A percentile compares a stretch with the other conserved stretches of the same genome.
phyloP scores from a whole-genome alignment of 2,888 invertebrate genomes.

The Parnassius smintheus region DNA sequence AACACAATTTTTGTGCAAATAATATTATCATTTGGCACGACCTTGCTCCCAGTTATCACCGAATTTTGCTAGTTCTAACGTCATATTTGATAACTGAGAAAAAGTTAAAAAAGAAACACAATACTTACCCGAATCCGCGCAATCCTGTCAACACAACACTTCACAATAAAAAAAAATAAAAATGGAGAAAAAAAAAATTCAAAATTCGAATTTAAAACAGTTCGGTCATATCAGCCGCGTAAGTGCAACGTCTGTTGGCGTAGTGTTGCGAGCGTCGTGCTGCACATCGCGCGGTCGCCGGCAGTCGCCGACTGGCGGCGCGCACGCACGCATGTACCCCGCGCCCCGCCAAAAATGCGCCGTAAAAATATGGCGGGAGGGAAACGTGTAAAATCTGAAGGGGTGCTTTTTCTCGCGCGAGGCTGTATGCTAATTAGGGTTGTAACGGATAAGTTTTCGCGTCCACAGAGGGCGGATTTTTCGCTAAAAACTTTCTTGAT shows the following conservation, averaged over 20 bases:
- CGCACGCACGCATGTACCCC: constrained; percentile 63
- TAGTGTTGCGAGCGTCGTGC: constrained; percentile 39
- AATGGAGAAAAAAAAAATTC: constrained; percentile 34
- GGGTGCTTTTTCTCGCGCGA: constrained; percentile 69
- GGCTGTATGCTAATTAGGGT: constrained; percentile 51
- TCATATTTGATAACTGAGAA: constrained; percentile 58
- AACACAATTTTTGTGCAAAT: constrained; percentile 78
- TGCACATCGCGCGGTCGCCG: constrained; percentile 71
- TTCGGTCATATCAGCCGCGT: constrained; percentile 42
- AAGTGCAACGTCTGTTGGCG: constrained; percentile 46
- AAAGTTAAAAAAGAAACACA: constrained; percentile 44
- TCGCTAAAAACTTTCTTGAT: constrained; percentile 6
- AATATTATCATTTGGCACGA: constrained; percentile 75
- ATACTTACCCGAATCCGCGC: constrained; percentile 32
- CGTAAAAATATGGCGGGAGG: constrained; percentile 72
- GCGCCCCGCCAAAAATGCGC: constrained; percentile 52
- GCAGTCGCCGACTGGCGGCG: constrained; percentile 71
- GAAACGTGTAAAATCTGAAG: constrained; percentile 74
- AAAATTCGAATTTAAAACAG: constrained; percentile 35
- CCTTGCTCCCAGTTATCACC: constrained; percentile 79
- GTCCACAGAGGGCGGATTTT: constrained; percentile 9
- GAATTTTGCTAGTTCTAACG: constrained; percentile 71
- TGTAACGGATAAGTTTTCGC: constrained; percentile 26
- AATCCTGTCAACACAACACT: constrained; percentile 36
- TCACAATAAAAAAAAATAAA: constrained; percentile 35